Base-by-base conservation (phyloP, 2,797 vertebrate species). In the Dermochelys coriacea region DNA sequence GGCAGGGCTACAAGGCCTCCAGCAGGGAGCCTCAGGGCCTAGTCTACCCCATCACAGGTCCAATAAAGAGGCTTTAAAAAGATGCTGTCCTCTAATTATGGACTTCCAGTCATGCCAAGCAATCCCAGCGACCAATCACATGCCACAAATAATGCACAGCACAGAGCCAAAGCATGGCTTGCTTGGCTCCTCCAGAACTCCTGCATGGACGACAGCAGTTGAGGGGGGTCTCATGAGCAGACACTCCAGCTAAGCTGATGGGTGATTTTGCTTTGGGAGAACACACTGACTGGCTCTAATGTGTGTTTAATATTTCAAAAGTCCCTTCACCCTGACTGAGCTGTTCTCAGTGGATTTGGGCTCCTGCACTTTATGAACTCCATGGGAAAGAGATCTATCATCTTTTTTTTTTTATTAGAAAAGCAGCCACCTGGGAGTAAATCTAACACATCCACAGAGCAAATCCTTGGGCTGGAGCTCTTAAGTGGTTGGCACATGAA, bases 381-480 rank as follows among this genome's bases (percentile, higher is more conserved):
- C 41, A 31, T 29, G 14, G 45, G 41, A 47, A 45, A 77, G 12
- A 77, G 45, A 77, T 85, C 49, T 64, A 27, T 14, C 12, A 12
- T 54, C 3, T 8, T 27, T n/a, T 50, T n/a, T 12, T 27, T 64
- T 68, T 77, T 75, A 47, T 47, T 27, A 15, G 52, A 64, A 89
- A 85, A 34, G 57, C 87, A 82, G 68, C 59, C 37, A 75, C 80
- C 47, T 51, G 45, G 12, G 49, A 86, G 31, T 49, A 83, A 86
- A 84, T 86, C 68, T 80, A 51, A 89, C 55, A 89, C 55, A 78
- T 88, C 83, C 61, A 88, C 29, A 61, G 52, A 84, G 31, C 61
- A 84, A 84, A 90, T 89, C 54, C 80, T 88, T 86, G 93, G 74
- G 54, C 49, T 74, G 27, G 37, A 91, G 83, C 37, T 83, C 59